Evolutionary conservation across 2,888 invertebrate species (phyloP).

Genomic region (Helicoverpa assulta): DNA sequence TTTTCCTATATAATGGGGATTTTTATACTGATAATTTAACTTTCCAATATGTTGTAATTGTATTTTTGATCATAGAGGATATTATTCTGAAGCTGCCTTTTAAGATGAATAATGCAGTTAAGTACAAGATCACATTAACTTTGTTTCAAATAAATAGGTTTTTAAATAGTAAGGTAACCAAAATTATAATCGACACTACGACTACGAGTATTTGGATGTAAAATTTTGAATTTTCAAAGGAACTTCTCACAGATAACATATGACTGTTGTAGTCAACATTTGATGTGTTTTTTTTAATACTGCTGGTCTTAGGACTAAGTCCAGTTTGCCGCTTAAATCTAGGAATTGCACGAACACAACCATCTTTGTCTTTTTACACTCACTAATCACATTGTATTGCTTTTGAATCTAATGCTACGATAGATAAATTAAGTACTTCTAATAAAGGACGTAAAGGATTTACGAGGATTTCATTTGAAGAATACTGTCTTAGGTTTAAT

Average conservation of each 20-base stretch:
- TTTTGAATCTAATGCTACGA: slow-evolving; percentile 73
- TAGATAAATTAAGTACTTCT: slow-evolving; percentile 70
- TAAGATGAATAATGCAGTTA: slow-evolving; percentile 28
- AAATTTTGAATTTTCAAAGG: slow-evolving; percentile 39
- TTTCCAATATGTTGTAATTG: neutral
- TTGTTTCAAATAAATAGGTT: slow-evolving; percentile 16
- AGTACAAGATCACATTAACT: slow-evolving; percentile 31
- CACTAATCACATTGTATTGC: slow-evolving; percentile 87
- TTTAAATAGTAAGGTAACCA: slow-evolving; percentile 16
- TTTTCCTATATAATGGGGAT: neutral
- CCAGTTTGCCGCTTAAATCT: slow-evolving; percentile 79
- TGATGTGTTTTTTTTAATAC: slow-evolving; percentile 54
- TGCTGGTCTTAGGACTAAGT: slow-evolving; percentile 74
- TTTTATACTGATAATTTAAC: neutral
- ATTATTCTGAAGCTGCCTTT: slow-evolving; percentile 24
- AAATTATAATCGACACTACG: slow-evolving; percentile 34
- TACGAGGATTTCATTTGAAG: slow-evolving; percentile 19
- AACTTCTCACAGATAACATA: slow-evolving; percentile 14
- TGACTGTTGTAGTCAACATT: slow-evolving; percentile 16
- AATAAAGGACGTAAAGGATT: slow-evolving; percentile 60
- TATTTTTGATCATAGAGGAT: neutral
- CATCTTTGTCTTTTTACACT: slow-evolving; percentile 86
- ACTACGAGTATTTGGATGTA: slow-evolving; percentile 32
- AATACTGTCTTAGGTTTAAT: slow-evolving; percentile 29
- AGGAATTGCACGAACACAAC: slow-evolving; percentile 90